A percentile compares a stretch with the other conserved stretches of the same genome.
These are phyloP conservation scores for Nowickia ferox DNA, from an alignment of 2,888 invertebrate genomes.

Conservation along the genomic window DNA sequence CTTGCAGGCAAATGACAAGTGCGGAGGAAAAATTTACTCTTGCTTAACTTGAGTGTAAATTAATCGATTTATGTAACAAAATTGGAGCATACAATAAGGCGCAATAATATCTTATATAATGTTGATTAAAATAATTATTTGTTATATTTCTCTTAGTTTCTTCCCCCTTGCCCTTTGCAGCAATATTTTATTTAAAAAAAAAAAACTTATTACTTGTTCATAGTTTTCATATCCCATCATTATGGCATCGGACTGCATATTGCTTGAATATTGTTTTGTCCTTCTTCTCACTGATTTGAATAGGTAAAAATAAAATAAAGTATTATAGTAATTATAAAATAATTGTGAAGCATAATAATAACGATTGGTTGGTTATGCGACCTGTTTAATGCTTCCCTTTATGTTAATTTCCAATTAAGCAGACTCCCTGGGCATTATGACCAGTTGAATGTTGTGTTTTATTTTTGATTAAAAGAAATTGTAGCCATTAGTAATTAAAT, in stretches of 20 bases:
- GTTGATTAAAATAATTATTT: conserved; percentile 59
- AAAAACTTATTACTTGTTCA: neutral
- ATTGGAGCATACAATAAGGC: conserved; percentile 37
- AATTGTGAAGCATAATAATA: conserved; percentile 38
- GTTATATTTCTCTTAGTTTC: neutral
- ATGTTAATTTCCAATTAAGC: conserved; percentile 64
- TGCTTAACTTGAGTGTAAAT: conserved; percentile 25
- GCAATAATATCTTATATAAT: conserved; percentile 14
- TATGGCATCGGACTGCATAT: conserved; percentile 35
- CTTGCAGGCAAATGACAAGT: neutral
- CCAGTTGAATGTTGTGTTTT: conserved; percentile 9
- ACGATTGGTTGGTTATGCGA: neutral
- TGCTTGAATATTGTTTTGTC: neutral
- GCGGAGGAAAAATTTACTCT: neutral
- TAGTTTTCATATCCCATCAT: conserved; percentile 13
- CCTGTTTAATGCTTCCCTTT: conserved; percentile 22
- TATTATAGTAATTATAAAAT: conserved; percentile 55
- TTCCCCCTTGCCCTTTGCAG: neutral
- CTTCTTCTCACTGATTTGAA: neutral
- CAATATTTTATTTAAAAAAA: neutral
- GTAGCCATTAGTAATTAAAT: conserved; percentile 51
- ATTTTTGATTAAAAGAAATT: conserved; percentile 45
- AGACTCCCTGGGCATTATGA: conserved; percentile 39
- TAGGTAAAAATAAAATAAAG: conserved; percentile 8
- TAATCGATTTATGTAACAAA: conserved; percentile 46